Base-by-base conservation (phyloP, 2,888 invertebrate genomes). In the Nephrotoma appendiculata region DNA sequence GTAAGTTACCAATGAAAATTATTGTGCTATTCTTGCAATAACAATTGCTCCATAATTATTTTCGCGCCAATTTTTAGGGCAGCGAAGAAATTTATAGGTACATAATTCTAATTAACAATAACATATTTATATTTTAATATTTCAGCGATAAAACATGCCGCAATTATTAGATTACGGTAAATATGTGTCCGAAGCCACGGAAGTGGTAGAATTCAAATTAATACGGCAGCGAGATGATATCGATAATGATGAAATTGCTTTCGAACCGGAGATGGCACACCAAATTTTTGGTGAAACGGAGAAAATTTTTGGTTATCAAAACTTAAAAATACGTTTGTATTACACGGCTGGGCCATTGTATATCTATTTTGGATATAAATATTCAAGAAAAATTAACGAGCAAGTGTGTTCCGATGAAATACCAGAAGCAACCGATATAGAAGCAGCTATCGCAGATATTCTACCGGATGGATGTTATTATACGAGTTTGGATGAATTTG, bases 221-320 rank as follows among this genome's bases (percentile, higher is more conserved):
- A 90, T 96, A 86, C 93, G 95, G 86, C 91, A 92, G 87, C 91
- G 92, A 41, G 91, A 93, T 52, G 96, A 96, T 90, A 90, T 96
- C 48, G 93, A 95, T 87, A 93, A 95, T 91, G 94, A 95, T 45
- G 92, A 92, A 0, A 91, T 92, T 7, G 92, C 92, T 48, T 98
- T 98, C 90, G 92, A 94, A 52, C 97, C 98, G 0, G 95, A 95
- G 87, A 97, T 98, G 96, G 96, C 97, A 86, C 97, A 98, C 92
- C 98, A 98, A 92, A 95, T 98, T 87, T 98, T 98, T 91, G 98
- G 97, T 5, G 96, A 97, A 88, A 95, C 94, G 89, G 99, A 99
- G 92, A 96, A 95, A 88, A 98, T 99, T 90, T 98, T 98, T 92
- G 99, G 99, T 3, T 99, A 98, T 90, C 95, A 95, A 90, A 96